Conservation (phyloP, 2,113 vertebrate species). For the Osmerus eperlanus region DNA sequence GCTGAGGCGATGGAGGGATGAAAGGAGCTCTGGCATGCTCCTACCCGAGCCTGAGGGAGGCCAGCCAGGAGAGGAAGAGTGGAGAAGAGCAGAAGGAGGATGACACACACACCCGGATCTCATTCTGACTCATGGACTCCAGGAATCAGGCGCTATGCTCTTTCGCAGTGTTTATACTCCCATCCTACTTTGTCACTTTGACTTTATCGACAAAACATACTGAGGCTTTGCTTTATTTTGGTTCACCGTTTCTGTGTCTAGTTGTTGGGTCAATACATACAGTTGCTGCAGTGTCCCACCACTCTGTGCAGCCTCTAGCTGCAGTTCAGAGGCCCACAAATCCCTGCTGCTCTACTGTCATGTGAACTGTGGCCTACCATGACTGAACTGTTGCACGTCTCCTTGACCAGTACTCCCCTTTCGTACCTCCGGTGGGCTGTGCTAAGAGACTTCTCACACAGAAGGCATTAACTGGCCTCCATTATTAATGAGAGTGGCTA, state of each 20-base stretch:
- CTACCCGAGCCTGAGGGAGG: neutral
- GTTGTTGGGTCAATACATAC: neutral
- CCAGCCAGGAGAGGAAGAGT: neutral
- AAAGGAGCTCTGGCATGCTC: neutral
- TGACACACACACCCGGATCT: slow-evolving; percentile 1
- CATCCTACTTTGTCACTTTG: neutral
- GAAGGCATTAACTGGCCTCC: slow-evolving; percentile 50
- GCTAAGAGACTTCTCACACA: slow-evolving; percentile 39
- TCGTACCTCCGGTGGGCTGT: slow-evolving; percentile 30
- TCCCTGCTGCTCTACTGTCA: neutral
- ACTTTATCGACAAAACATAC: neutral
- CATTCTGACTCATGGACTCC: slow-evolving; percentile 4
- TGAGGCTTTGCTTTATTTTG: neutral
- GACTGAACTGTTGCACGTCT: slow-evolving; percentile 18
- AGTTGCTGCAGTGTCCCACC: neutral
- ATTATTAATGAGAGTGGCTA: slow-evolving; percentile 64
- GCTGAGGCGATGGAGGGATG: neutral
- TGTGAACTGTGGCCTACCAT: neutral
- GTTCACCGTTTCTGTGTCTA: neutral
- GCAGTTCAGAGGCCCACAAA: no score
- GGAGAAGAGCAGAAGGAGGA: neutral
- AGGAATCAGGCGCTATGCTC: neutral
- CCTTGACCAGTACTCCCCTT: slow-evolving; percentile 29
- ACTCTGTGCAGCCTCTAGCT: neutral
- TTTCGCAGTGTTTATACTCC: slow-evolving; percentile 13